Base-by-base conservation (phyloP, 2,113 vertebrate species). In the Origma solitaria region DNA sequence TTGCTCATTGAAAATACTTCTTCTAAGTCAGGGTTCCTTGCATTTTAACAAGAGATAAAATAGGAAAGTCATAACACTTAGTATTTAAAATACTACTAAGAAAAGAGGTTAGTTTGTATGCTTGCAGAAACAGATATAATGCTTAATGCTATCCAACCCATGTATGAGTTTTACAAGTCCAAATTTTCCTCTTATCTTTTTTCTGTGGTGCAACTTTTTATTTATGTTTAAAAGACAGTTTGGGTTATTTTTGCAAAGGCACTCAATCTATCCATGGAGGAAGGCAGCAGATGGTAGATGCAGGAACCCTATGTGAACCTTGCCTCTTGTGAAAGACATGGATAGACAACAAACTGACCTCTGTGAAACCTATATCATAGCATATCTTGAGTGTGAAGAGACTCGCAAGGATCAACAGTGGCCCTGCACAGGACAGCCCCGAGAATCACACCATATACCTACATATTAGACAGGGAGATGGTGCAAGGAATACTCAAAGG, bases 31-130 rank as follows among this genome's bases (percentile, higher is more conserved):
- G 68, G 81, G 66, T 33, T 94, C 42, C 65, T 94, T 86, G 71
- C 62, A 86, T 96, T 87, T 96, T 95, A 91, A 94, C 76, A 95
- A 96, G 47, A 56, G 38, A 42, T 80, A 94, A 92, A 95, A 89
- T 56, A 82, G 28, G 51, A 80, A 97, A 94, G 87, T 73, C 30
- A 38, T 45, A 79, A 49, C 40, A 84, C 73, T 97, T 84, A 21
- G 45, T 85, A 53, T 49, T 79, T 9, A 18, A 53, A 73, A 51
- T 35, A 31, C 82, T 61, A 90, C 72, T 37, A 60, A 92, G 93
- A 90, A 90, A 93, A 77, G 45, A 92, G 49, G 45, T 11, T 96
- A 65, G 89, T 92, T 97, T 89, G 68, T 92, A 57, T 93, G 82
- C 94, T 95, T 96, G n/a, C 27, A 90, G 78, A 60, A 88, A 72